These are phyloP conservation scores for Matsumurasca onukii DNA, from an alignment of 1,140 invertebrate species.

Conservation along the genomic window DNA sequence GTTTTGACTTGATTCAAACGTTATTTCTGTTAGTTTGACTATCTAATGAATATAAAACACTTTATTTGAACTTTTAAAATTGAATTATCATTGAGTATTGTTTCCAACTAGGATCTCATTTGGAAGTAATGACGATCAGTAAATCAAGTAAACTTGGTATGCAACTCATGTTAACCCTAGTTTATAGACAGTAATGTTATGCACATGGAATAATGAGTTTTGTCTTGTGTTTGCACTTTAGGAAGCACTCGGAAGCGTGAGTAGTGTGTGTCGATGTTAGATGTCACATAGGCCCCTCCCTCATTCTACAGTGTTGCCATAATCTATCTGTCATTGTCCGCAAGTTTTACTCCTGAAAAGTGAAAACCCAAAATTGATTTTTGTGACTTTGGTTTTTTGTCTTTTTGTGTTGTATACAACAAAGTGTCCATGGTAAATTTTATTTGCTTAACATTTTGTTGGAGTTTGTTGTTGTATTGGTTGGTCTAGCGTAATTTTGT, in stretches of 20 bases:
- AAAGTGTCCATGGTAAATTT: too few species aligned
- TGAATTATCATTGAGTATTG: background rate
- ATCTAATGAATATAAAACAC: too few species aligned
- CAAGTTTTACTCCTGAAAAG: too few species aligned
- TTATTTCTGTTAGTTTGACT: too few species aligned
- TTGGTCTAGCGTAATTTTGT: too few species aligned
- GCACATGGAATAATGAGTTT: slow-evolving; percentile 23
- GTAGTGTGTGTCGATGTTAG: slow-evolving; percentile 30
- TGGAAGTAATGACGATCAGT: slow-evolving; percentile 28
- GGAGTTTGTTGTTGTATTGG: too few species aligned
- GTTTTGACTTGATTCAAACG: too few species aligned
- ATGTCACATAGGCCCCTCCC: slow-evolving; percentile 10
- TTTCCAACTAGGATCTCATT: slow-evolving; percentile 18
- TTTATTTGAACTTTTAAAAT: too few species aligned
- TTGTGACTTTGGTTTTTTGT: background rate
- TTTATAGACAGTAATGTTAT: slow-evolving; percentile 28
- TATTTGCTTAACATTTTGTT: too few species aligned
- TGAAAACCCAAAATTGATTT: background rate
- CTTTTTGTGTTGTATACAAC: background rate
- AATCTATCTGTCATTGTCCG: background rate
- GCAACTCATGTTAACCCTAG: background rate
- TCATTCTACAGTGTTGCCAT: slow-evolving; percentile 15
- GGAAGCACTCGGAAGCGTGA: slow-evolving; percentile 30
- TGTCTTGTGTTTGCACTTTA: slow-evolving; percentile 25
- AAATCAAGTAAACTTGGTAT: slow-evolving; percentile 30